Percentiles rank a stretch among this genome's conserved stretches.
Conservation (phyloP, 2,113 vertebrate species). For the Noctilio leporinus region DNA sequence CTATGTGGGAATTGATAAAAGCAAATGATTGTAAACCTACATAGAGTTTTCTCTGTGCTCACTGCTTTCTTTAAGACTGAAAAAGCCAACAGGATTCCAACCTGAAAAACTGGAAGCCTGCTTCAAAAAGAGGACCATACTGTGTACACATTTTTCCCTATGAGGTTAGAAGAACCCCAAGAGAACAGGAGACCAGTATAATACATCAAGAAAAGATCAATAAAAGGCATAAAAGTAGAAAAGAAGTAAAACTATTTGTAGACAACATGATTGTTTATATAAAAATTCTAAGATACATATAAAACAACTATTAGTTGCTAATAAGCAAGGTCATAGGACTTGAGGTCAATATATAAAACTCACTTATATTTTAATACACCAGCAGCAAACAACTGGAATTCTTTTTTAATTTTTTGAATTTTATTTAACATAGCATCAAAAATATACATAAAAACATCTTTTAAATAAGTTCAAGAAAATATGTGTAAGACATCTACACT, state of each 20-base stretch:
- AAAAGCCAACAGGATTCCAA: neutral
- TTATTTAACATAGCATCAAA: neutral
- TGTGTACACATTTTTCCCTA: neutral
- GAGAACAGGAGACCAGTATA: neutral
- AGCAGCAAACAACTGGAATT: neutral
- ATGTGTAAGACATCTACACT: neutral
- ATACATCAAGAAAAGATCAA: neutral
- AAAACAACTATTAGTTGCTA: neutral
- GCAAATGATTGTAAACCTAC: neutral
- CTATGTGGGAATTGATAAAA: neutral
- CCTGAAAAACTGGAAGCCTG: neutral
- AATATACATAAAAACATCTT: neutral
- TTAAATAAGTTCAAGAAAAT: slow-evolving; percentile 22
- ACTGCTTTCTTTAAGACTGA: neutral
- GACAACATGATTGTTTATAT: neutral
- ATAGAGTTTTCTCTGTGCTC: neutral
- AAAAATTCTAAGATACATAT: neutral
- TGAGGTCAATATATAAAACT: neutral
- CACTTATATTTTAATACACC: neutral
- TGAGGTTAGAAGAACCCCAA: neutral
- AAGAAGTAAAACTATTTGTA: neutral
- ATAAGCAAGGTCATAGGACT: neutral
- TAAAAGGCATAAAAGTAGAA: neutral
- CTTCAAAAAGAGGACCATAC: neutral
- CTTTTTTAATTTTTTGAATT: neutral